Percentiles rank a stretch among this genome's conserved stretches.
These are phyloP conservation scores for Sinocyclocheilus grahami DNA, from an alignment of 2,113 vertebrate genomes.

Conservation along the genomic window DNA sequence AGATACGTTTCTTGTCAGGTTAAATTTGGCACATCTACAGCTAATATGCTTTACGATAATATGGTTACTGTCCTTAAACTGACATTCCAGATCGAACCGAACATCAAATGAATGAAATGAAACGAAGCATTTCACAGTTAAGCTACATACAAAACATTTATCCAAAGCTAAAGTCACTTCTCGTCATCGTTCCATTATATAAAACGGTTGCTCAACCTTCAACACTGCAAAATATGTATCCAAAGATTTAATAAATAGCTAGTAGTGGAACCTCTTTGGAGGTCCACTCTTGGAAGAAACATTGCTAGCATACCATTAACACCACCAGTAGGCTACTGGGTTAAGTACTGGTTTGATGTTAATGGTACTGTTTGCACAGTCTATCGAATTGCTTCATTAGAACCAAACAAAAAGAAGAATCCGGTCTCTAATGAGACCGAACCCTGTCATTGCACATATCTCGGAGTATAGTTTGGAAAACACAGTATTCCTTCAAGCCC, in stretches of 20 bases:
- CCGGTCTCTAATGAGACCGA: conserved; percentile 36
- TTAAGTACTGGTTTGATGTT: conserved; percentile 56
- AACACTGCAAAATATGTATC: conserved; percentile 71
- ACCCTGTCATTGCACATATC: conserved; percentile 58
- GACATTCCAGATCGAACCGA: conserved; percentile 74
- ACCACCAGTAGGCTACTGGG: conserved; percentile 52
- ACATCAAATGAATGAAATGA: conserved; percentile 70
- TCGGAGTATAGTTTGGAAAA: conserved; percentile 57
- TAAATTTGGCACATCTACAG: conserved; percentile 77
- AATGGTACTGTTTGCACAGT: conserved; percentile 56
- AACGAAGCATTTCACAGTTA: conserved; percentile 75
- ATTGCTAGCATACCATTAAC: conserved; percentile 60
- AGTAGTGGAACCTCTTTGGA: conserved; percentile 62
- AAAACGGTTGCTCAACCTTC: conserved; percentile 67
- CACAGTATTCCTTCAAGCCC: conserved; percentile 55
- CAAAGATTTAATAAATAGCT: conserved; percentile 75
- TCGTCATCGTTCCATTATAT: conserved; percentile 61
- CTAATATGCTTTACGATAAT: conserved; percentile 61
- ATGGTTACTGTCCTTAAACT: conserved; percentile 40
- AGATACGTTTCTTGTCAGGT: conserved; percentile 70
- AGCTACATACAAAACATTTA: conserved; percentile 71
- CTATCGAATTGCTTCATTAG: conserved; percentile 58
- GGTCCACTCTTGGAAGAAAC: conserved; percentile 72
- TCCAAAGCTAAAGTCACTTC: conserved; percentile 57
- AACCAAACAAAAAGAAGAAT: conserved; percentile 23